A percentile compares a stretch with the other conserved stretches of the same genome.
These are phyloP conservation scores for Pelodytes ibericus DNA, from an alignment of 2,797 vertebrate species.

Conservation along the genomic window DNA sequence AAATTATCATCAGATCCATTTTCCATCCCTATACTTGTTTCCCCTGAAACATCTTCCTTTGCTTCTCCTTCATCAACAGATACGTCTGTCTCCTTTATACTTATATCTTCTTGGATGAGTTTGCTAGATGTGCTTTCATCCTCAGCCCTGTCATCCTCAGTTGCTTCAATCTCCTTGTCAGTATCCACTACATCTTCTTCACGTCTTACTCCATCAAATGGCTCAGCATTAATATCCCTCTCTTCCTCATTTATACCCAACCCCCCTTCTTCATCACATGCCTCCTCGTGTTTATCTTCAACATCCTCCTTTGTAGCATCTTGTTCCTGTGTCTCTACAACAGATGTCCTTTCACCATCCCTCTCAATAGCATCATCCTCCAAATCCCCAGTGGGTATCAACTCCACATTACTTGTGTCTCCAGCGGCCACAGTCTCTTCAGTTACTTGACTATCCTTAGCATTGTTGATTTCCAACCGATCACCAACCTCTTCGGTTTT, in stretches of 20 bases:
- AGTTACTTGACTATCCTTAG: not conserved
- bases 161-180: constrained; percentile 7
- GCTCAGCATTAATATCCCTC: not conserved
- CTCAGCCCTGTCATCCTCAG: not conserved
- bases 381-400: not conserved
- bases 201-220: not conserved
- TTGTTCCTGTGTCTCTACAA: not conserved
- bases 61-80: not conserved
- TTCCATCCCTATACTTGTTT: not conserved
- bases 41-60: not conserved
- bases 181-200: not conserved
- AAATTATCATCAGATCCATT: not conserved
- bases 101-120: not conserved
- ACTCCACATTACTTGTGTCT: not conserved
- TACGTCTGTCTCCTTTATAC: constrained; percentile 12
- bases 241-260: not conserved
- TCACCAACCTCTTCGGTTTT: not conserved
- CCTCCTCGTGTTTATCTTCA: constrained; percentile 11
- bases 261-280: not conserved
- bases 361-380: fast-evolving
- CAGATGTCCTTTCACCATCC: not conserved
- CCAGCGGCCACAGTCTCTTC: fast-evolving
- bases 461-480: not conserved
- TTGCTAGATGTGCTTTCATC: constrained; percentile 2
- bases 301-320: not conserved